These are phyloP conservation scores for Apis florea DNA, from an alignment of 1,140 invertebrate species.

Conservation along the genomic window DNA sequence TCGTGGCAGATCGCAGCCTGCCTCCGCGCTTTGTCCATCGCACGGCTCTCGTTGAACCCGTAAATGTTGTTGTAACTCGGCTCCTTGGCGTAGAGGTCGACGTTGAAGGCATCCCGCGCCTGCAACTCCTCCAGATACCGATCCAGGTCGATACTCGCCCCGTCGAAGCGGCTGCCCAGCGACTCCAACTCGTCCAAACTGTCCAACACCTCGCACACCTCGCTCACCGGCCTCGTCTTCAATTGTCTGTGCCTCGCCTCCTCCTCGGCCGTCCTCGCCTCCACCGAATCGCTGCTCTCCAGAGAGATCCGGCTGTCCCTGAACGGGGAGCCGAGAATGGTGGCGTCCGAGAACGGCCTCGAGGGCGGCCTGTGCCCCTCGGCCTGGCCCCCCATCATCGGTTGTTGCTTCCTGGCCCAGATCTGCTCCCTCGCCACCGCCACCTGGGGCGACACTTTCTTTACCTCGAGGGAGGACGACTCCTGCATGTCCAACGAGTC, in stretches of 20 bases:
- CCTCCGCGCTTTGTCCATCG: slow-evolving; percentile 71
- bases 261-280: slow-evolving; percentile 82
- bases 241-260: slow-evolving; percentile 81
- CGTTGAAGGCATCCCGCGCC: slow-evolving; percentile 78
- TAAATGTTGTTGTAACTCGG: slow-evolving; percentile 75
- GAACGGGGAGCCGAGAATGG: slow-evolving; percentile 71
- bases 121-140: slow-evolving; percentile 85
- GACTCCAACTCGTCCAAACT: slow-evolving; percentile 83
- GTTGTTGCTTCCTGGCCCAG: slow-evolving; percentile 69
- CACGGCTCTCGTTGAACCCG: slow-evolving; percentile 73
- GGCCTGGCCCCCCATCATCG: slow-evolving; percentile 54
- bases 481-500: slow-evolving; percentile 79
- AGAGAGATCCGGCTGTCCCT: slow-evolving; percentile 71
- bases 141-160: slow-evolving; percentile 83
- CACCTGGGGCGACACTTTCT: slow-evolving; percentile 67
- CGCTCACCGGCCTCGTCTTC: slow-evolving; percentile 87
- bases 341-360: slow-evolving; percentile 69
- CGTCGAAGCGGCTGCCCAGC: slow-evolving; percentile 82
- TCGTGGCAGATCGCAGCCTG: slow-evolving; percentile 61
- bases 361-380: slow-evolving; percentile 68
- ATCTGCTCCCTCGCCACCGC: slow-evolving; percentile 52
- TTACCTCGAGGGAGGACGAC: slow-evolving; percentile 66
- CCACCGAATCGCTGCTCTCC: slow-evolving; percentile 77
- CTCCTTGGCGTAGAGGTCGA: slow-evolving; percentile 75
- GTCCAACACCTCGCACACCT: slow-evolving; percentile 78